phyloP scores from a whole-genome alignment of 2,113 vertebrate genomes.

The Ascaphus truei region DNA sequence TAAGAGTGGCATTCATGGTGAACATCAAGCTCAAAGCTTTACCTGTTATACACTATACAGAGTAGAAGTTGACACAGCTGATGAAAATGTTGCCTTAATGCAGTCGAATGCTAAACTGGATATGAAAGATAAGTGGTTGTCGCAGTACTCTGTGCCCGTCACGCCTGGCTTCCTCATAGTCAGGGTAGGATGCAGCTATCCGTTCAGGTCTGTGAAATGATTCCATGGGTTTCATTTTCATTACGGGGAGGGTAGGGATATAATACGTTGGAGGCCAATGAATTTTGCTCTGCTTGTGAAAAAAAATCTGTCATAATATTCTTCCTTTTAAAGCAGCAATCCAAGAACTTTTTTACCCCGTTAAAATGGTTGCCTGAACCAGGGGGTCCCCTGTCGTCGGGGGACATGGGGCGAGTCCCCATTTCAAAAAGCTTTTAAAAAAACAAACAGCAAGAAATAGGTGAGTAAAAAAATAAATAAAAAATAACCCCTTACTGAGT shows the following conservation, averaged over 20 bases:
- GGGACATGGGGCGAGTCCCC: no score
- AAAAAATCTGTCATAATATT: conserved; percentile 1
- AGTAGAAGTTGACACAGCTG: background rate
- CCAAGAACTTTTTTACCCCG: background rate
- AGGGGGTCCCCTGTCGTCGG: no score
- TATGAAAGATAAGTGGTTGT: conserved; percentile 24
- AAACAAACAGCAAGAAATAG: no score
- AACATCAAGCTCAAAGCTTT: background rate
- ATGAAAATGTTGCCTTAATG: background rate
- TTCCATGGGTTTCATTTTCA: conserved; percentile 17
- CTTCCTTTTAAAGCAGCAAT: background rate
- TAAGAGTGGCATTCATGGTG: no score
- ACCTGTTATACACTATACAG: conserved; percentile 1
- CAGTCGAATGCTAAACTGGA: conserved; percentile 1
- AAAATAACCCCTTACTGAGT: no score
- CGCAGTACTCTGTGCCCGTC: conserved; percentile 13
- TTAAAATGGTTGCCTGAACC: no score
- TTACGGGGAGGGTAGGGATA: conserved; percentile 17
- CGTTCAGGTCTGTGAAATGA: conserved; percentile 4
- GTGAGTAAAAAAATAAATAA: no score
- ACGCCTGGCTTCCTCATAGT: conserved; percentile 12
- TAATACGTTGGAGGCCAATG: background rate
- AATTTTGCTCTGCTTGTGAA: conserved; percentile 1
- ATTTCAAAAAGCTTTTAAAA: no score
- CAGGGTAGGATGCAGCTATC: conserved; percentile 1